Base-by-base conservation (phyloP, 2,888 invertebrate species). In the Latrodectus hesperus region DNA sequence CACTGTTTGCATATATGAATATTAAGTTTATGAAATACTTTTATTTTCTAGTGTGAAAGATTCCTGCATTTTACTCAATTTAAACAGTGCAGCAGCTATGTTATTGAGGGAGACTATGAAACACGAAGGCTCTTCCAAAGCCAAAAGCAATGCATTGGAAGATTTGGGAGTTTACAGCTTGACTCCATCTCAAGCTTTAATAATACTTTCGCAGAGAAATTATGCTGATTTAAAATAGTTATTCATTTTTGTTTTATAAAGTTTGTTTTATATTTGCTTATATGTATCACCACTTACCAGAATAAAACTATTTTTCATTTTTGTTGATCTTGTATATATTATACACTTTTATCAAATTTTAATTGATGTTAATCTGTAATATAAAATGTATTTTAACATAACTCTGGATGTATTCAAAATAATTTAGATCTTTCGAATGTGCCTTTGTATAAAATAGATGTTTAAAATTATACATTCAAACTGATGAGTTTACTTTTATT, bases 71-170 rank as follows among this genome's bases (percentile, higher is more conserved):
- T 93, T 97, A 67, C 92, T 97, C 65, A 96, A 95, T 90, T 92
- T 96, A 90, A 94, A 95, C 71, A 94, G 95, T 90, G 97, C 96
- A 0, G 95, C 96, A 64, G 96, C 96, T 0, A 93, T 96, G 73
- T 93, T 96, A 5, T 93, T 97, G 17, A 94, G 95, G 64, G 94
- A 95, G 88, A 93, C 95, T 0, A 91, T 97, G 22, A 89, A 82
- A 17, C 84, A 87, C n/a, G 73, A 82, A 64, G 79, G 77, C 17
- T 65, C 91, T 90, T 87, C 84, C 64, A 73, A 80, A 22, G 98
- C 99, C 92, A 97, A 99, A 92, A 97, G 98, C 8, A 99, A 99
- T 93, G 95, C 96, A 49, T 93, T 99, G 89, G 99, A 99, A 92
- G 98, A 98, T 90, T 98, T 97, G 92, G 97, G 96, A 51, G 96